Base-by-base conservation (phyloP, 2,113 vertebrate species). In the Poeciliopsis retropinna region DNA sequence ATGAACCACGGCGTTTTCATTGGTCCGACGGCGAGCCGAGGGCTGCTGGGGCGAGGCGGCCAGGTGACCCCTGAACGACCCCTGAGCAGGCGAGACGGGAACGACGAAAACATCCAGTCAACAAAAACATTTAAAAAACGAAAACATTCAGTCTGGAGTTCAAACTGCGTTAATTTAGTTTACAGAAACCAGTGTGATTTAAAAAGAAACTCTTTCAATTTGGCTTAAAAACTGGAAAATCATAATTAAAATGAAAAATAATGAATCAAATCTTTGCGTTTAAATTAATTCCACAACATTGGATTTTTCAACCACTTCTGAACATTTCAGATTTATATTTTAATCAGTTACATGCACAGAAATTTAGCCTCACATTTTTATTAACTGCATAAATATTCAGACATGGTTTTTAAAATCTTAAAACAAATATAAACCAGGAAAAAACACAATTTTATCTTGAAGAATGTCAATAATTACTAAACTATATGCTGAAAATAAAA, bases 1-100 rank as follows among this genome's bases (percentile, higher is more conserved):
- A 89, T 98, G 96, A 80, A 98, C 92, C 89, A 99, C 96, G 0
- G 97, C 96, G 85, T 98, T 98, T 76, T 98, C 97, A 0, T 96
- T 96, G 76, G 94, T 93, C 81, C 95, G 89, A 47, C 96, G 96
- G 78, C 97, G 96, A 7, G 96, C 88, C 77, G 93, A 89, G 73
- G 96, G 92, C 81, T 96, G 96, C 79, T 95, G 96, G 72, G 97
- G 96, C 41, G 97, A 96, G 77, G 97, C 88, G 65, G 94, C 87
- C 71, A 87, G 87, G 75, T 94, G 94, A 92, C 94, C 93, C 78
- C 94, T 80, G 86, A 94, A 94, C 10, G 94, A 95, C 61, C 94
- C 94, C 94, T 95, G 85, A 3, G 75, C 31, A 65, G 32, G 9
- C n/a, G 3, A 39, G 31, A 61, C 39, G 14, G 13, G 14, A 15